Conservation (phyloP, 1,140 invertebrate genomes). For the Atta texana region DNA sequence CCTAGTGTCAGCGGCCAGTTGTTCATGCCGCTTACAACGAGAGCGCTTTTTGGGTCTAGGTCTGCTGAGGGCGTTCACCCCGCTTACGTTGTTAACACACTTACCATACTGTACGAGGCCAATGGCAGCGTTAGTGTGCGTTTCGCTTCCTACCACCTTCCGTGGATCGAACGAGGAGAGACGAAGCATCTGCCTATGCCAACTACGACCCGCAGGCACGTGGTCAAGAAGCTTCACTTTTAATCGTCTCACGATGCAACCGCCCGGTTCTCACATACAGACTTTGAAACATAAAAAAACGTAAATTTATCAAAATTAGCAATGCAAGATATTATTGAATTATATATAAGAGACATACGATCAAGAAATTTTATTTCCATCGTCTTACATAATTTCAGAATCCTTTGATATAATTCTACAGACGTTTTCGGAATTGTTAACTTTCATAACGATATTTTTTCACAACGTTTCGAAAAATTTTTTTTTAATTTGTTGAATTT, state of each 20-base stretch:
- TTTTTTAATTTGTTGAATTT: not conserved
- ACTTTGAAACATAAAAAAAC: not conserved
- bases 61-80: constrained; percentile 82
- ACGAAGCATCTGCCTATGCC: constrained; percentile 70
- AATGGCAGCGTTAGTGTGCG: constrained; percentile 49
- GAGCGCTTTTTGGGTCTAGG: constrained; percentile 83
- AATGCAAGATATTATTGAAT: not conserved
- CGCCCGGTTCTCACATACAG: not conserved
- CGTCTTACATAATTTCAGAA: not conserved
- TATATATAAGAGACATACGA: not conserved
- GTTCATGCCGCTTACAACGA: constrained; percentile 65
- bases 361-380: constrained; percentile 6
- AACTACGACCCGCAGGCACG: constrained; percentile 70
- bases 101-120: constrained; percentile 73
- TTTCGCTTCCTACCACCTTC: constrained; percentile 47
- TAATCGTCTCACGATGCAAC: constrained; percentile 57
- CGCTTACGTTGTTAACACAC: constrained; percentile 80
- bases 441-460: not conserved
- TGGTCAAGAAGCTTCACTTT: constrained; percentile 75
- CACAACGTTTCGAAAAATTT: not conserved
- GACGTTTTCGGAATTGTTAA: not conserved
- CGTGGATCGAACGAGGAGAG: constrained; percentile 57
- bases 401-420: not conserved
- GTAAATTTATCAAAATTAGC: not conserved
- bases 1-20: constrained; percentile 79